These are phyloP conservation scores for Meles meles DNA, from an alignment of 2,113 vertebrate species.

Conservation along the genomic window DNA sequence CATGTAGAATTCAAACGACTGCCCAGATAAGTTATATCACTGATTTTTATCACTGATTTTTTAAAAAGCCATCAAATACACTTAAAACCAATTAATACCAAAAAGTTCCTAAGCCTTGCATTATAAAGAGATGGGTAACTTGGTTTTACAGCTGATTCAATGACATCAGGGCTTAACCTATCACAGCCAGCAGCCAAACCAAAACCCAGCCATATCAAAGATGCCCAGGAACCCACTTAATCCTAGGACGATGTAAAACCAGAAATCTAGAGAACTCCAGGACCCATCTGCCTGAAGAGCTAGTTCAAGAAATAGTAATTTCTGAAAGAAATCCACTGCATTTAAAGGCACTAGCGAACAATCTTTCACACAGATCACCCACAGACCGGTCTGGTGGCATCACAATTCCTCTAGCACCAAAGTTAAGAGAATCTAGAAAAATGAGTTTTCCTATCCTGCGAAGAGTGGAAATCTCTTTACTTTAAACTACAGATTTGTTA, in stretches of 20 bases:
- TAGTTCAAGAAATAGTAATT: not conserved
- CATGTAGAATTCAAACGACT: not conserved
- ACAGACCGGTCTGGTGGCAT: not conserved
- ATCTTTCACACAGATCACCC: not conserved
- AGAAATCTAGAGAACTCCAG: not conserved
- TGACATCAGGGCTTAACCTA: not conserved
- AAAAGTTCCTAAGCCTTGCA: not conserved
- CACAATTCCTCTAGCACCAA: not conserved
- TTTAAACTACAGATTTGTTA: not conserved
- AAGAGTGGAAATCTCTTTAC: not conserved
- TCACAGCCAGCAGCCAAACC: not conserved
- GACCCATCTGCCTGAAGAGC: not conserved
- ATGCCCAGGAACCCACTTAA: not conserved
- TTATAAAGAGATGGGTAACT: not conserved
- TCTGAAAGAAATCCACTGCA: not conserved
- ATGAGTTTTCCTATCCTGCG: not conserved
- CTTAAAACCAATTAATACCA: not conserved
- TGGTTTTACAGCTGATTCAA: not conserved
- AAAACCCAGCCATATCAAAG: not conserved
- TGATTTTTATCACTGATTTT: not conserved
- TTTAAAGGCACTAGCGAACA: not conserved
- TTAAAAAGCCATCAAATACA: not conserved
- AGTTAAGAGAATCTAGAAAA: conserved; percentile 35
- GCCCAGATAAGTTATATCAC: not conserved
- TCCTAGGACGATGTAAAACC: not conserved